Percentiles rank a stretch among this genome's conserved stretches.
These are phyloP conservation scores for Onychomys arenicola DNA, from an alignment of 2,797 vertebrate species.

Conservation along the genomic window DNA sequence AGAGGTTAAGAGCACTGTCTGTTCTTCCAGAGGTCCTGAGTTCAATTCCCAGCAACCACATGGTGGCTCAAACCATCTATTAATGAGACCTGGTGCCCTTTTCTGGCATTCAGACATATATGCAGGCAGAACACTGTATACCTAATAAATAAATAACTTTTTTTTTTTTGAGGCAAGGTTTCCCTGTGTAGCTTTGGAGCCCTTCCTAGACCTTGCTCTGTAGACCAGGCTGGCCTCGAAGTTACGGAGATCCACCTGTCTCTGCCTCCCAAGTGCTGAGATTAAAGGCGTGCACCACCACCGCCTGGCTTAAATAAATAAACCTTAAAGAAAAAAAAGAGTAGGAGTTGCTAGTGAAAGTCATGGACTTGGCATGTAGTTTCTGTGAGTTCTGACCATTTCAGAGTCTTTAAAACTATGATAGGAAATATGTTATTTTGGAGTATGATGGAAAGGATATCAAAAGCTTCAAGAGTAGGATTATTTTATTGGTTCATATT, in stretches of 20 bases:
- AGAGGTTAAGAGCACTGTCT: background rate
- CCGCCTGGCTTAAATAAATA: background rate
- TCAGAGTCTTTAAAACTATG: background rate
- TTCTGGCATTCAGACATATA: background rate
- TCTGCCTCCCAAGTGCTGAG: too few species aligned
- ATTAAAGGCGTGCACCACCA: too few species aligned
- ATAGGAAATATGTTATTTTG: slow-evolving; percentile 24
- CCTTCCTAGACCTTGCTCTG: too few species aligned
- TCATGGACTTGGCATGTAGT: background rate
- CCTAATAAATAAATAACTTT: too few species aligned
- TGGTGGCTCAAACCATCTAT: background rate
- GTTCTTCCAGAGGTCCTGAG: background rate
- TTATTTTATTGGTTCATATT: slow-evolving; percentile 46
- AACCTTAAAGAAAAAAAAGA: background rate
- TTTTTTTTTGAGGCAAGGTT: too few species aligned
- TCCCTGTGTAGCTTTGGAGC: too few species aligned
- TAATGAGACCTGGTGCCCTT: background rate
- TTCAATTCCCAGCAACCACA: background rate
- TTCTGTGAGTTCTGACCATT: background rate
- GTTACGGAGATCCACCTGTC: too few species aligned
- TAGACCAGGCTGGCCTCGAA: too few species aligned
- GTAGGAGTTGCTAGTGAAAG: slow-evolving; percentile 21
- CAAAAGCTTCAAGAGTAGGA: background rate
- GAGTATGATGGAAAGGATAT: slow-evolving; percentile 42
- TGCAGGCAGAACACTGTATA: background rate